phyloP scores from a whole-genome alignment of 1,140 invertebrate genomes.

The Olivierus martensii region DNA sequence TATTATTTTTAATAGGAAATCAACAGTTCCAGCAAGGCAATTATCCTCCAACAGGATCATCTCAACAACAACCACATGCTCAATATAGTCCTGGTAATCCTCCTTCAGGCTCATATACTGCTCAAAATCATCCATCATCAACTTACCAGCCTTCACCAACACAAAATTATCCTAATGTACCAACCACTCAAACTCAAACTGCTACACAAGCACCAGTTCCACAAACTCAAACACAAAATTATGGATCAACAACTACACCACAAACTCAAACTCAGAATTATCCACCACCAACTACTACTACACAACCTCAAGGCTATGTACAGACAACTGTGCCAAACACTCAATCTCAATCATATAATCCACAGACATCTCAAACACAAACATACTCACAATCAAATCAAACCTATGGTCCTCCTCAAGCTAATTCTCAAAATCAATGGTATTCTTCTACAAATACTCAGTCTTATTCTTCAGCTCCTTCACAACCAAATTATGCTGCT shows the following conservation, averaged over 20 bases:
- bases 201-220: too few relatives aligned
- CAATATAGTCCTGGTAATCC: constrained; percentile 3
- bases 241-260: constrained; percentile 5
- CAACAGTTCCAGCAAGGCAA: too few relatives aligned
- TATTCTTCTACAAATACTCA: constrained; percentile 4
- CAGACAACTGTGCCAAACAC: neutral
- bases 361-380: constrained; percentile 6
- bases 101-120: constrained; percentile 2
- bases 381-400: constrained; percentile 1
- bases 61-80: neutral
- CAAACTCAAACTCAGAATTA: constrained; percentile 15
- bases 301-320: neutral
- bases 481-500: constrained; percentile 1
- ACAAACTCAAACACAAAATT: neutral
- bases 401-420: neutral
- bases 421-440: constrained; percentile 4
- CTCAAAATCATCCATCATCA: constrained; percentile 6
- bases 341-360: constrained; percentile 1
- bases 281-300: constrained; percentile 2
- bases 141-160: constrained; percentile 1
- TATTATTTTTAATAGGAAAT: too few relatives aligned
- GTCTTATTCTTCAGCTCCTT: constrained; percentile 3
- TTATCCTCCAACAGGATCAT: neutral
- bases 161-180: too few relatives aligned
- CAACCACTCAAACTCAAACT: too few relatives aligned